Conservation (phyloP, 2,797 vertebrate genomes). For the Mormyrus hasselquistii region DNA sequence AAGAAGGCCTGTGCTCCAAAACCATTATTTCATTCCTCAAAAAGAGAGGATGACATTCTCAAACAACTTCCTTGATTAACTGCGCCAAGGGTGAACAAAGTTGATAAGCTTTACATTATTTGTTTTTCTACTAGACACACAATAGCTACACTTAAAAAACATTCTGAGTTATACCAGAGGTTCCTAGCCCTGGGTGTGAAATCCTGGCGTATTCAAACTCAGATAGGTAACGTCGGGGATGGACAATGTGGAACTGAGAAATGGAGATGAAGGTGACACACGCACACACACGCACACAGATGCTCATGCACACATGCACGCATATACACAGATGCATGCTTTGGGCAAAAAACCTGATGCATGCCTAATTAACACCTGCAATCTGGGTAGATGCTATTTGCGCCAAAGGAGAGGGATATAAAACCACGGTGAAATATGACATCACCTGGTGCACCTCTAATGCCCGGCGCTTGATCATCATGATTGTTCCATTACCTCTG, state of each 20-base stretch:
- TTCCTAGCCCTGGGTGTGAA: neutral
- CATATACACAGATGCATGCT: neutral
- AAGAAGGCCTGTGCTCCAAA: neutral
- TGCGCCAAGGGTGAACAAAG: neutral
- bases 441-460: neutral
- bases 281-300: neutral
- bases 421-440: neutral
- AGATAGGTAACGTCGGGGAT: neutral
- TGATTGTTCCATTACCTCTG: neutral
- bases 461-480: neutral
- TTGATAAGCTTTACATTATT: constrained; percentile 4
- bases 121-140: neutral
- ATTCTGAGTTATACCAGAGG: neutral
- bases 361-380: neutral
- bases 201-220: neutral
- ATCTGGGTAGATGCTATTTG: neutral
- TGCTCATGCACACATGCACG: neutral
- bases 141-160: neutral
- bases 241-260: neutral
- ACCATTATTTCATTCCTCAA: neutral
- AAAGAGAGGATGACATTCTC: neutral
- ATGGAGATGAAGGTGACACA: neutral
- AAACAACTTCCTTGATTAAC: neutral
- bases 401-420: neutral
- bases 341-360: neutral